Percentiles rank a stretch among this genome's conserved stretches.
Evolutionary conservation across 2,113 vertebrate genomes (phyloP).

Genomic region (Gopherus evgoodei): DNA sequence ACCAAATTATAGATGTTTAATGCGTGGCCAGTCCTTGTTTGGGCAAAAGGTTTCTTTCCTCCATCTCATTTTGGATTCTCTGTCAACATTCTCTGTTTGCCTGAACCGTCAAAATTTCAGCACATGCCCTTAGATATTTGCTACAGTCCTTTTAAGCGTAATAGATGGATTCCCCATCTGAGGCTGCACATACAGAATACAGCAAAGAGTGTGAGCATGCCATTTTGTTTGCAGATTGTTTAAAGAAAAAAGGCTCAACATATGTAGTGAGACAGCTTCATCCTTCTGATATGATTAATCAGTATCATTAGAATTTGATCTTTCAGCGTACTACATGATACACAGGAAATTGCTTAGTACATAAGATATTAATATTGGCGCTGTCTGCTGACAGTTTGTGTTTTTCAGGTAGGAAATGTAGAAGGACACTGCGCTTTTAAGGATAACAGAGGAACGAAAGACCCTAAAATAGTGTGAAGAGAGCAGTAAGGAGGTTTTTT

Average conservation of each 20-base stretch:
- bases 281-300: constrained; percentile 59
- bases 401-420: constrained; percentile 41
- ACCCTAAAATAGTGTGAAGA: not conserved
- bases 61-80: constrained; percentile 2
- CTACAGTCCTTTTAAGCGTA: constrained; percentile 45
- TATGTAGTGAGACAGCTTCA: constrained; percentile 42
- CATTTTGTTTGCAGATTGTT: constrained; percentile 63
- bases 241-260: constrained; percentile 63
- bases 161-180: constrained; percentile 17
- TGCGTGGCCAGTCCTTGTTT: constrained; percentile 51
- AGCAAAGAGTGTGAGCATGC: constrained; percentile 51
- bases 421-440: not conserved
- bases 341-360: constrained; percentile 57
- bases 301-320: constrained; percentile 60
- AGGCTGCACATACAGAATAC: not conserved
- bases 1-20: constrained; percentile 41
- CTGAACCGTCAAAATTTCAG: constrained; percentile 39
- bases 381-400: constrained; percentile 40
- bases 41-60: constrained; percentile 52
- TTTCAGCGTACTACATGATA: constrained; percentile 40
- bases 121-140: constrained; percentile 20
- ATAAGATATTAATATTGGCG: constrained; percentile 55
- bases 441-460: not conserved
- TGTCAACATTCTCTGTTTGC: not conserved
- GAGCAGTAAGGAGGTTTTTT: not conserved